Evolutionary conservation across 2,888 invertebrate genomes (phyloP).

Genomic region (Phengaris arion): DNA sequence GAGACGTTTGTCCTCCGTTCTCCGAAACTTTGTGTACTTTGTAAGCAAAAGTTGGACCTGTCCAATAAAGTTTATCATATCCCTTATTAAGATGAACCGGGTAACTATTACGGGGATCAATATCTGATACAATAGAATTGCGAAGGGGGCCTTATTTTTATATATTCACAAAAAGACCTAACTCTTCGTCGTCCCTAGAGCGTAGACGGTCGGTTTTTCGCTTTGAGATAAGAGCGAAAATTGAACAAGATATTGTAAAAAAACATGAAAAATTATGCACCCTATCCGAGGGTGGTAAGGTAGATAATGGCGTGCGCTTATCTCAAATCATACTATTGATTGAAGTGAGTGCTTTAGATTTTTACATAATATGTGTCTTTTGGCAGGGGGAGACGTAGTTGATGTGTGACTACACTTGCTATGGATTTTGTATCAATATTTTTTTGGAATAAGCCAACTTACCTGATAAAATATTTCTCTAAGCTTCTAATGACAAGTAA

Average conservation of each 20-base stretch:
- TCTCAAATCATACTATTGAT: conserved; percentile 77
- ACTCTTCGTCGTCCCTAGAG: conserved; percentile 67
- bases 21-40: no score
- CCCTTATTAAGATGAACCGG: conserved; percentile 71
- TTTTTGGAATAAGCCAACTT: not conserved
- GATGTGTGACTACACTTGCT: conserved; percentile 20
- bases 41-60: not conserved
- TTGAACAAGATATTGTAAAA: conserved; percentile 58
- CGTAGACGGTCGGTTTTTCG: conserved; percentile 46
- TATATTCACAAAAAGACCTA: conserved; percentile 74
- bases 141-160: conserved; percentile 79
- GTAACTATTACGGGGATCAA: conserved; percentile 77
- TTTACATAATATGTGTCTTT: conserved; percentile 78
- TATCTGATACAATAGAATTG: conserved; percentile 76
- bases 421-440: conserved; percentile 1
- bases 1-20: no score
- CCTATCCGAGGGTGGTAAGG: conserved; percentile 47
- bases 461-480: not conserved
- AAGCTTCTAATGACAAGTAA: no score
- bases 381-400: conserved; percentile 49
- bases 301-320: conserved; percentile 47
- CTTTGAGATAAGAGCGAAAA: conserved; percentile 56
- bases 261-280: conserved; percentile 47
- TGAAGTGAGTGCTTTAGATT: conserved; percentile 77
- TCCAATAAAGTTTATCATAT: conserved; percentile 41